A percentile compares a stretch with the other conserved stretches of the same genome.
Evolutionary conservation across 1,140 invertebrate genomes (phyloP).

Genomic region (Bombus confusus): DNA sequence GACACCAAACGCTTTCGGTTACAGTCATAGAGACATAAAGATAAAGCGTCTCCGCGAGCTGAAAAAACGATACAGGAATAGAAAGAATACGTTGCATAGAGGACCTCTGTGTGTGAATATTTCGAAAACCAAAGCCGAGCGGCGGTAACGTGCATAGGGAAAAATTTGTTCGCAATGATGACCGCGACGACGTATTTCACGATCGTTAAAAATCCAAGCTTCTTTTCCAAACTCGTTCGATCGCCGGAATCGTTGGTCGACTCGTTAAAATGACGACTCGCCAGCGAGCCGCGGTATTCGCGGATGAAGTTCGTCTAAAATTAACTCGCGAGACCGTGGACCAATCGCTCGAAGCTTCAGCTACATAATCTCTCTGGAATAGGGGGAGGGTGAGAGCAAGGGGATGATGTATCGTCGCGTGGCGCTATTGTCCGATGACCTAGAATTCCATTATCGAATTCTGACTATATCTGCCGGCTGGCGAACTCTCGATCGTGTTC

Average conservation of each 20-base stretch:
- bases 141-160: no score
- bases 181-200: no score
- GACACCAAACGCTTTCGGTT: background rate
- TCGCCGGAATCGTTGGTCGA: no score
- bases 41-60: no score
- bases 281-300: background rate
- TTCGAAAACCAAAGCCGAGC: no score
- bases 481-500: background rate
- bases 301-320: background rate
- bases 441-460: conserved; percentile 68
- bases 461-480: conserved; percentile 28
- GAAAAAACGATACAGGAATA: no score
- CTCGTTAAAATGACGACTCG: background rate
- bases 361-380: conserved; percentile 35
- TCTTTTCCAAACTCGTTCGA: no score
- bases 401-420: conserved; percentile 23
- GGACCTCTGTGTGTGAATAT: no score
- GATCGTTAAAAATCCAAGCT: no score
- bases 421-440: conserved; percentile 56
- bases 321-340: background rate
- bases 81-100: no score
- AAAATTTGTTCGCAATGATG: no score
- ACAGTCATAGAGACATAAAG: background rate
- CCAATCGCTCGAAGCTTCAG: background rate
- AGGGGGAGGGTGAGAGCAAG: background rate